Conservation (phyloP, 2,888 invertebrate genomes). For the Ypsolopha scabrella region DNA sequence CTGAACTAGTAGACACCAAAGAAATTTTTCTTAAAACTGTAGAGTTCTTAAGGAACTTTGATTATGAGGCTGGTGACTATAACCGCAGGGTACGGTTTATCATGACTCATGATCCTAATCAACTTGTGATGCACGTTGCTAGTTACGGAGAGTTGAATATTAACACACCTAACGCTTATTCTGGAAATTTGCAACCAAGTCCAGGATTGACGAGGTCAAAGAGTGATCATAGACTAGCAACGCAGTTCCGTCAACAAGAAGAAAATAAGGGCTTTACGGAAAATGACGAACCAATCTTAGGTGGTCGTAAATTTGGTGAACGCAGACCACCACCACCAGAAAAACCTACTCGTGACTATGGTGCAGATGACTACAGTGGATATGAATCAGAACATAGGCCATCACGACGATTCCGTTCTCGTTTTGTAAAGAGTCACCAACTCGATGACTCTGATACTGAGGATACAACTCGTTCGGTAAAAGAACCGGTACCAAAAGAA, state of each 20-base stretch:
- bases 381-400: conserved; percentile 74
- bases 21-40: conserved; percentile 96
- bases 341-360: conserved; percentile 71
- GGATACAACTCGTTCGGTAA: conserved; percentile 69
- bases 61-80: conserved; percentile 93
- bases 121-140: conserved; percentile 87
- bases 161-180: conserved; percentile 49
- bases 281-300: conserved; percentile 77
- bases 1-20: conserved; percentile 94
- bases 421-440: conserved; percentile 76
- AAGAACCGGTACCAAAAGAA: conserved; percentile 73
- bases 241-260: conserved; percentile 90
- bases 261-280: conserved; percentile 75
- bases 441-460: conserved; percentile 84
- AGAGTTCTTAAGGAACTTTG: conserved; percentile 94
- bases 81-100: conserved; percentile 86
- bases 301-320: conserved; percentile 85
- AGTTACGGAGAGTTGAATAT: conserved; percentile 93
- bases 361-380: conserved; percentile 76
- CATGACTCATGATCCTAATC: conserved; percentile 93
- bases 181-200: conserved; percentile 71
- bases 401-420: conserved; percentile 78
- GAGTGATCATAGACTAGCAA: conserved; percentile 90
- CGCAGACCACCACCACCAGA: conserved; percentile 67
- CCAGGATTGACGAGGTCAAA: conserved; percentile 92